phyloP scores from a whole-genome alignment of 2,797 vertebrate species.

The Halcyon badia region DNA sequence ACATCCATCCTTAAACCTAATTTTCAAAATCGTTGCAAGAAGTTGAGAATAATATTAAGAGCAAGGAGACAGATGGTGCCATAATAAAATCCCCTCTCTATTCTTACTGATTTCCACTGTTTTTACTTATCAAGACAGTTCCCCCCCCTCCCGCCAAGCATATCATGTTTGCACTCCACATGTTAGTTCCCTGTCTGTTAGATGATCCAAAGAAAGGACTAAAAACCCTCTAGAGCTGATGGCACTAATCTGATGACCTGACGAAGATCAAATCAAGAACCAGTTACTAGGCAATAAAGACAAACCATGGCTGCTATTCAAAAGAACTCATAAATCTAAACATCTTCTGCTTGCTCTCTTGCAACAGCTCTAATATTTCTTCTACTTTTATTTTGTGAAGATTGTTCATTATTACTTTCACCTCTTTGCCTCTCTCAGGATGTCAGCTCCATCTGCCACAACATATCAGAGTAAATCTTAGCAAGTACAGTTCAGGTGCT shows the following conservation, averaged over 20 bases:
- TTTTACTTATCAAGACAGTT: not conserved
- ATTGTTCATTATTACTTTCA: constrained; percentile 43
- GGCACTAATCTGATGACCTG: not conserved
- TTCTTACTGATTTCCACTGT: not conserved
- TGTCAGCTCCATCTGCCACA: constrained; percentile 39
- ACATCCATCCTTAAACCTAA: not conserved
- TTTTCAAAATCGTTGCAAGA: not conserved
- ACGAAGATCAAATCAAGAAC: not conserved
- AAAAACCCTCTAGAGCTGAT: not conserved
- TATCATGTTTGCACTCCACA: not conserved
- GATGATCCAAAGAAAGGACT: not conserved
- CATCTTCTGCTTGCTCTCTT: constrained; percentile 44
- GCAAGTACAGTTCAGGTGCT: constrained; percentile 29
- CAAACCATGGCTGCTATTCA: constrained; percentile 47
- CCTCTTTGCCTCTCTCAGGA: not conserved
- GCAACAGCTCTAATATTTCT: constrained; percentile 36
- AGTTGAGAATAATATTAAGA: not conserved
- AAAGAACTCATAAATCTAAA: constrained; percentile 45
- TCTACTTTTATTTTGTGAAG: constrained; percentile 11
- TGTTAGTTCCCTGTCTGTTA: not conserved
- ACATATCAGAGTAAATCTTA: not conserved
- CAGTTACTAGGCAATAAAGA: constrained; percentile 38
- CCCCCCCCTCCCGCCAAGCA: not conserved
- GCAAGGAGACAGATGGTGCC: constrained; percentile 25
- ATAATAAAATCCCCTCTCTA: constrained; percentile 1